These are phyloP conservation scores for Girardia tigrina DNA, from an alignment of 2,888 invertebrate species.

Conservation along the genomic window DNA sequence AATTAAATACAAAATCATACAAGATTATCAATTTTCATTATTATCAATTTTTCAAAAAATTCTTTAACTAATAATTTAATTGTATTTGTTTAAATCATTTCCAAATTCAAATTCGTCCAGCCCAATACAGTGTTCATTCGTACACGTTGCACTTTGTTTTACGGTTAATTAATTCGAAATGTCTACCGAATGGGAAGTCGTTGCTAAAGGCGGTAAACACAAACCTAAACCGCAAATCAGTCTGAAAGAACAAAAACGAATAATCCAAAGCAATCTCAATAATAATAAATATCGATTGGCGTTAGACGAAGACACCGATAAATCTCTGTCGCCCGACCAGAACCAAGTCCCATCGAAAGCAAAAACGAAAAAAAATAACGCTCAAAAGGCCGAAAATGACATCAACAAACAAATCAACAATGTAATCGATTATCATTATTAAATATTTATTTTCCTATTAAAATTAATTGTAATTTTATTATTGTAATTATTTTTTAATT, in stretches of 20 bases:
- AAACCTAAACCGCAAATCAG: neutral
- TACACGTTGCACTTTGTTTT: constrained; percentile 15
- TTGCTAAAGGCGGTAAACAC: neutral
- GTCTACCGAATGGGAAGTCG: constrained; percentile 5
- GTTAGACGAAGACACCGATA: neutral
- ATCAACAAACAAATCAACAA: neutral
- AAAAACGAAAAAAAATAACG: neutral
- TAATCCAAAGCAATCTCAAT: neutral
- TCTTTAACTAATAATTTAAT: neutral
- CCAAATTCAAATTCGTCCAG: neutral
- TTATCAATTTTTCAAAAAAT: no score
- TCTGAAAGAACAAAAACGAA: neutral
- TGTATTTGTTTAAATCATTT: neutral
- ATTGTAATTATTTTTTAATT: no score
- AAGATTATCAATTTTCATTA: no score
- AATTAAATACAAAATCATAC: no score
- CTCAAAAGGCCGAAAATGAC: neutral
- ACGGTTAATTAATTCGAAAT: constrained; percentile 15
- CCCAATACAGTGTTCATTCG: neutral
- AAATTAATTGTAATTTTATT: no score
- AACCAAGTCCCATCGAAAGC: neutral
- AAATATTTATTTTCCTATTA: no score
- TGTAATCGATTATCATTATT: no score
- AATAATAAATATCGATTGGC: constrained; percentile 17
- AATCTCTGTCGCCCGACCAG: neutral